These are phyloP conservation scores for Chamaea fasciata DNA, from an alignment of 2,113 vertebrate genomes.

Conservation along the genomic window DNA sequence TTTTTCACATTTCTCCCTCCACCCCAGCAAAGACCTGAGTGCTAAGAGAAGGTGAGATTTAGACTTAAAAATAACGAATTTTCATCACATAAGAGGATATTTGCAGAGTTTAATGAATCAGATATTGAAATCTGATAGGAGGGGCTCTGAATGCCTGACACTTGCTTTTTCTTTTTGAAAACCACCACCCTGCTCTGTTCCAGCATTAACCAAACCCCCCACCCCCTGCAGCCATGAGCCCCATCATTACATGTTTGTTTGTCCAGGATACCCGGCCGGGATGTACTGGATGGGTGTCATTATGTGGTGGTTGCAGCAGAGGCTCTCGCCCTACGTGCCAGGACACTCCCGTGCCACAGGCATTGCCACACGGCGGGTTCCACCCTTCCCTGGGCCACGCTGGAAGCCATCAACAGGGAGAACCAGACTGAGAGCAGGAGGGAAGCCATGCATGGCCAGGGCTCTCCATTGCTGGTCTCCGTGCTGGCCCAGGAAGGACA, in stretches of 20 bases:
- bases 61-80: neutral
- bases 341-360: fast-evolving
- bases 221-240: neutral
- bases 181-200: neutral
- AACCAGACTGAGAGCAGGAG: fast-evolving
- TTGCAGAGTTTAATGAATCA: neutral
- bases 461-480: fast-evolving
- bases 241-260: fast-evolving
- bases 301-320: fast-evolving
- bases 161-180: neutral
- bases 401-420: fast-evolving
- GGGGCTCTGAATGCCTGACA: neutral
- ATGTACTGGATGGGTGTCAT: fast-evolving
- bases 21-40: neutral
- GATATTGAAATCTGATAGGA: neutral
- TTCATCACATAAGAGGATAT: neutral
- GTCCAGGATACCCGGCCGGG: neutral
- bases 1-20: fast-evolving
- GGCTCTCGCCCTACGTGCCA: fast-evolving
- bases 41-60: neutral
- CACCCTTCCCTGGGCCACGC: neutral
- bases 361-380: fast-evolving
- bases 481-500: neutral
- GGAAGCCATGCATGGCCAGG: fast-evolving
- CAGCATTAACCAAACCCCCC: neutral